Percentiles rank a stretch among this genome's conserved stretches.
Evolutionary conservation across 2,113 vertebrate species (phyloP).

Genomic region (Cavia aperea): DNA sequence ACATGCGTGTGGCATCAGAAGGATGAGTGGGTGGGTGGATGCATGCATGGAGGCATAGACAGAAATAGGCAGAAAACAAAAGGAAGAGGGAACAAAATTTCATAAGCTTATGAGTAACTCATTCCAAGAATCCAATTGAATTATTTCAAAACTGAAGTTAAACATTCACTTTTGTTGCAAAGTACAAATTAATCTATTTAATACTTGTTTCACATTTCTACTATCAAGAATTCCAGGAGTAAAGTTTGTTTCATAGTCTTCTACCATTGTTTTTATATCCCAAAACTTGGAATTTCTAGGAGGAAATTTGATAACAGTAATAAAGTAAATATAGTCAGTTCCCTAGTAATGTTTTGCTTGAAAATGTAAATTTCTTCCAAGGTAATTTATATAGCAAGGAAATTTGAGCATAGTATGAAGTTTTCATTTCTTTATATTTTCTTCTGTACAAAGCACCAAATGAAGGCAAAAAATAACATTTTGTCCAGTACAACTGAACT

Average conservation of each 20-base stretch:
- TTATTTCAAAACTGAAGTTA: background rate
- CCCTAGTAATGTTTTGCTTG: constrained; percentile 7
- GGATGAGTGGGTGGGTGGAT: background rate
- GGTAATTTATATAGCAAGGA: background rate
- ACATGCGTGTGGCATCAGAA: background rate
- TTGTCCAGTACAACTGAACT: background rate
- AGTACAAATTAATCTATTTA: constrained; percentile 17
- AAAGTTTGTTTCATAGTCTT: background rate
- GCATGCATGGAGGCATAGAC: background rate
- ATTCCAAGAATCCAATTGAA: constrained; percentile 16
- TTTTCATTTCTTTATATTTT: constrained; percentile 7
- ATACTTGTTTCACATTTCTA: background rate
- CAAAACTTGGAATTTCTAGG: background rate
- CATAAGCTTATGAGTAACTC: background rate
- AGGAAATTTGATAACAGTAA: background rate
- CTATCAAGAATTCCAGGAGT: background rate
- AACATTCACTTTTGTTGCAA: background rate
- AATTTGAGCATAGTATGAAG: background rate
- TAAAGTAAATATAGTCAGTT: background rate
- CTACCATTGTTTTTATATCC: background rate
- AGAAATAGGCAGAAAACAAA: background rate
- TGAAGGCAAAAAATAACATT: background rate
- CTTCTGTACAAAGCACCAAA: background rate
- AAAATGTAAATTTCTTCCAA: background rate
- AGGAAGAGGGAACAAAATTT: background rate